Evolutionary conservation across 2,797 vertebrate genomes (phyloP).

Genomic region (Oreortyx pictus): DNA sequence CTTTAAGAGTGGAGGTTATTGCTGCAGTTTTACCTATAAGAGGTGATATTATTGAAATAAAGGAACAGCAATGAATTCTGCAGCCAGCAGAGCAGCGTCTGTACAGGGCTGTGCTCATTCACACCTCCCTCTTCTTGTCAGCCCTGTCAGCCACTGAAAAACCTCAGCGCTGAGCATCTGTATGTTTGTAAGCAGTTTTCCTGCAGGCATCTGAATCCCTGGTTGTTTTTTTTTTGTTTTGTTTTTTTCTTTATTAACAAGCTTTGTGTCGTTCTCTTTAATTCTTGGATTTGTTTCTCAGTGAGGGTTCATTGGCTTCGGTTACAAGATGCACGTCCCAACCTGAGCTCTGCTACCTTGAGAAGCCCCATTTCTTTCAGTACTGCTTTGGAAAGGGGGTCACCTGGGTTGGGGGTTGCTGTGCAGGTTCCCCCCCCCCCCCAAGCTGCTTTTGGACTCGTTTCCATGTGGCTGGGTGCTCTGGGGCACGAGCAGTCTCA

Average conservation of each 20-base stretch:
- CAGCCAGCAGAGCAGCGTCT: background rate
- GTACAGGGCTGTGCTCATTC: conserved; percentile 25
- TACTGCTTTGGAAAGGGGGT: background rate
- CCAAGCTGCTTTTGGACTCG: background rate
- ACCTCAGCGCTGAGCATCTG: background rate
- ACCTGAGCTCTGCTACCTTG: background rate
- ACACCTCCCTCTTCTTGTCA: conserved; percentile 15
- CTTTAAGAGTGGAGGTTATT: conserved; percentile 73
- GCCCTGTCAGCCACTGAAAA: background rate
- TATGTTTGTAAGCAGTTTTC: conserved; percentile 6
- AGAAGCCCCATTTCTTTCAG: background rate
- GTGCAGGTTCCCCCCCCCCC: background rate
- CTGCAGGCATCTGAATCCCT: background rate
- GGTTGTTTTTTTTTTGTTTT: no score
- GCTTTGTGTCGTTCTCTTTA: background rate
- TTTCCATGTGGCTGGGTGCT: background rate
- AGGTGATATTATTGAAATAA: conserved; percentile 73
- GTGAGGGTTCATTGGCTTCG: background rate
- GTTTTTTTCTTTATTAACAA: background rate
- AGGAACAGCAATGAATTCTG: background rate
- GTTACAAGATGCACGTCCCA: background rate
- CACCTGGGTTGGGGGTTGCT: background rate
- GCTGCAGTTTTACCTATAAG: conserved; percentile 69
- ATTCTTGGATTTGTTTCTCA: background rate
- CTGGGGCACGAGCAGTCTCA: background rate